Conservation (phyloP, 2,888 invertebrate genomes). For the Rhamnusium bicolor region DNA sequence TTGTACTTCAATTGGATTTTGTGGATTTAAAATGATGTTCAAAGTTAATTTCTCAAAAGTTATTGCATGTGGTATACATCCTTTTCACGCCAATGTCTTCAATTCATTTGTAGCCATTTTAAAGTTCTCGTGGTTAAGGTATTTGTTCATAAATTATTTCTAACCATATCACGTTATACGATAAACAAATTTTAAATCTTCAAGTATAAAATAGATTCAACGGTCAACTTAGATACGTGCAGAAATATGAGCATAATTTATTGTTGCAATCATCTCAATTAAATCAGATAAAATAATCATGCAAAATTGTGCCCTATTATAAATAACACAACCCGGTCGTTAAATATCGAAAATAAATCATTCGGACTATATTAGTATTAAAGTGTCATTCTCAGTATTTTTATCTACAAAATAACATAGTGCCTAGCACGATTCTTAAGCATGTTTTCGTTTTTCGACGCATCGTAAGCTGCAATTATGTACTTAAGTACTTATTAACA, state of each 20-base stretch:
- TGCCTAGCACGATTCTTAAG: slow-evolving; percentile 53
- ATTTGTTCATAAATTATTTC: too few relatives aligned
- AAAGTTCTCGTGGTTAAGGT: too few relatives aligned
- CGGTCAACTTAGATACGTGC: not conserved
- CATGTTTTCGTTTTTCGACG: slow-evolving; percentile 38
- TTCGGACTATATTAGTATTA: slow-evolving; percentile 62
- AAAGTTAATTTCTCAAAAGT: too few relatives aligned
- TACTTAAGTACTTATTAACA: not conserved
- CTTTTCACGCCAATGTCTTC: too few relatives aligned
- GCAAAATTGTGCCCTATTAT: slow-evolving; percentile 55
- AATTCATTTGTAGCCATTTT: too few relatives aligned
- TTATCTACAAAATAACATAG: slow-evolving; percentile 55
- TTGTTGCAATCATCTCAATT: slow-evolving; percentile 57
- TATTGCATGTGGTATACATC: too few relatives aligned
- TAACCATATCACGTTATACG: too few relatives aligned
- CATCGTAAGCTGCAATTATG: slow-evolving; percentile 23
- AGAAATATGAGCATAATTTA: slow-evolving; percentile 45
- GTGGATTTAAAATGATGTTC: too few relatives aligned
- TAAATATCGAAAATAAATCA: slow-evolving; percentile 59
- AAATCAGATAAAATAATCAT: slow-evolving; percentile 53
- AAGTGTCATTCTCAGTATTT: slow-evolving; percentile 63
- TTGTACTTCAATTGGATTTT: too few relatives aligned
- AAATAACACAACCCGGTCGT: slow-evolving; percentile 56
- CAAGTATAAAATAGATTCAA: not conserved
- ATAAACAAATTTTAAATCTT: not conserved